Conservation (phyloP, 2,888 invertebrate species). For the Allolobophora icterica region DNA sequence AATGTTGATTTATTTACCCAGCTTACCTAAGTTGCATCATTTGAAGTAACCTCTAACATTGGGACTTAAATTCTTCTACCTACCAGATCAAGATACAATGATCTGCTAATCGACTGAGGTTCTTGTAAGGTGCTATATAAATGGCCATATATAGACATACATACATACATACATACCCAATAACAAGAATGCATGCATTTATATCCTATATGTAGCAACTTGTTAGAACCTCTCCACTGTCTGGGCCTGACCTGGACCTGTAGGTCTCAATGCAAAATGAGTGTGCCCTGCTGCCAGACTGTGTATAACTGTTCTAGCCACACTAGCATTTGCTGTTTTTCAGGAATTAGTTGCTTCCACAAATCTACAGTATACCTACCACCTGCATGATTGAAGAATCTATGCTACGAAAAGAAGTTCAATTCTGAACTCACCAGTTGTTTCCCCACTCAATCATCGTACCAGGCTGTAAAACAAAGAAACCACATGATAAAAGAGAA, state of each 20-base stretch:
- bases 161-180: too few relatives aligned
- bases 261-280: background rate
- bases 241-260: background rate
- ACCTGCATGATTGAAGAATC: background rate
- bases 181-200: background rate
- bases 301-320: background rate
- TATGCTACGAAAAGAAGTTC: background rate
- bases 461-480: slow-evolving; percentile 75
- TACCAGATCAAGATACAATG: background rate
- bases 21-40: background rate
- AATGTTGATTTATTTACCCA: background rate
- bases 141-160: too few relatives aligned
- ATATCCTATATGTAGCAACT: background rate
- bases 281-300: background rate
- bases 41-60: background rate
- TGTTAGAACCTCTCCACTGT: background rate
- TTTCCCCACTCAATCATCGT: slow-evolving; percentile 99
- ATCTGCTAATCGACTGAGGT: background rate
- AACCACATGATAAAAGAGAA: background rate
- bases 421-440: slow-evolving; percentile 74
- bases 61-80: background rate
- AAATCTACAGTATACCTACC: background rate
- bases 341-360: background rate
- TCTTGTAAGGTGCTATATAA: too few relatives aligned
- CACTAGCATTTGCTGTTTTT: background rate